Evolutionary conservation across 2,797 vertebrate species (phyloP).

Genomic region (Myioborus miniatus): DNA sequence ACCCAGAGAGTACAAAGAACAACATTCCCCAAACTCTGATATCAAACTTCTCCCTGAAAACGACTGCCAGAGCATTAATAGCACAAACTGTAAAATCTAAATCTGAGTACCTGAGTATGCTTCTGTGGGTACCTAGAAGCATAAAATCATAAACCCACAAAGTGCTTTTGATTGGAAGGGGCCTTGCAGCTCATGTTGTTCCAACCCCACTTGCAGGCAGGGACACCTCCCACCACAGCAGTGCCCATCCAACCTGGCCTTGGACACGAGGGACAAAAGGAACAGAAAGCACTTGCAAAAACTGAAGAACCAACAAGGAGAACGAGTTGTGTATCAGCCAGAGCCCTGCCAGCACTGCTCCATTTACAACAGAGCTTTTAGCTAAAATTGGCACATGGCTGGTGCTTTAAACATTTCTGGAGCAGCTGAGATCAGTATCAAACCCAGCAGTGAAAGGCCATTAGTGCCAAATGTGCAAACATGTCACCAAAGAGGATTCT

Average conservation of each 20-base stretch:
- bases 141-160: background rate
- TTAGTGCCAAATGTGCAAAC: background rate
- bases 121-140: background rate
- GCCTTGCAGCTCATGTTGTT: background rate
- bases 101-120: background rate
- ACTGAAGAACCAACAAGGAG: background rate
- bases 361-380: background rate
- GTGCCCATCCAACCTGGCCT: background rate
- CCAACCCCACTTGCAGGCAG: background rate
- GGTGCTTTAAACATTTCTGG: background rate
- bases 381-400: background rate
- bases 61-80: background rate
- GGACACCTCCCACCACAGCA: background rate
- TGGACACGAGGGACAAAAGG: background rate
- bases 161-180: background rate
- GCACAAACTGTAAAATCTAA: background rate
- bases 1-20: background rate
- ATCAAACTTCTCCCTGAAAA: background rate
- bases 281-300: background rate
- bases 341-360: background rate
- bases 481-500: constrained; percentile 7
- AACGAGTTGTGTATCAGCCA: background rate
- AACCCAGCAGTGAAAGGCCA: background rate
- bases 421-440: background rate
- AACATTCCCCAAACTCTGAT: background rate